Conservation (phyloP, 2,888 invertebrate species). For the Galerucella calmariensis region DNA sequence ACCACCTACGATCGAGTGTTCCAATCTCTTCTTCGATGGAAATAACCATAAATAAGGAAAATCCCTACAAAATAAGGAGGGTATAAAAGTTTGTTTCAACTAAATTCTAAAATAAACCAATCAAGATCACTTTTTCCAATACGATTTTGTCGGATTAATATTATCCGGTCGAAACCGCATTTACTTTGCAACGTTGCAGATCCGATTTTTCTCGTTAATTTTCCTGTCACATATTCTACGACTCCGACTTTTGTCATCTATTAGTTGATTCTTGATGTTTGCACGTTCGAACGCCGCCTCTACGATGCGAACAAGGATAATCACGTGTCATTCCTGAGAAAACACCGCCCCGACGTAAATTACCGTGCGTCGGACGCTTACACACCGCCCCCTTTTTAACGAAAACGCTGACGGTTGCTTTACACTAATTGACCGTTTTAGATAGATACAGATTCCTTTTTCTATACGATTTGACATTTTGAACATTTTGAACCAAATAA, state of each 20-base stretch:
- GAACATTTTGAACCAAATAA: not conserved
- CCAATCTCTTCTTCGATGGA: slow-evolving; percentile 33
- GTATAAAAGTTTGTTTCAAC: slow-evolving; percentile 3
- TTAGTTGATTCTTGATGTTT: slow-evolving; percentile 50
- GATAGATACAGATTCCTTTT: slow-evolving; percentile 5
- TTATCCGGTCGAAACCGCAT: not conserved
- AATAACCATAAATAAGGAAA: slow-evolving; percentile 55
- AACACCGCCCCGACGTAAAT: slow-evolving; percentile 53
- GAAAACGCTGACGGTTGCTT: slow-evolving; percentile 35
- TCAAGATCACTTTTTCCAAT: no score
- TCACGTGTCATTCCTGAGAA: slow-evolving; percentile 58
- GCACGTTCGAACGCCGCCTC: slow-evolving; percentile 55
- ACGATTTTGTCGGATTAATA: no score
- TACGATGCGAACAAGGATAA: slow-evolving; percentile 57
- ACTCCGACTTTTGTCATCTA: slow-evolving; percentile 46
- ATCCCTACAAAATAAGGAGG: slow-evolving; percentile 22
- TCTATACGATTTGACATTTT: not conserved
- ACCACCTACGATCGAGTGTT: slow-evolving; percentile 28
- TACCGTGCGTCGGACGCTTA: slow-evolving; percentile 38
- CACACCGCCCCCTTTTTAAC: slow-evolving; percentile 26
- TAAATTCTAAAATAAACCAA: no score
- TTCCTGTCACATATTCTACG: slow-evolving; percentile 8
- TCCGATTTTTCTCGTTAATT: slow-evolving; percentile 7
- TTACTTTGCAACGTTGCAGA: not conserved
- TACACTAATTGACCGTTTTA: slow-evolving; percentile 23